Base-by-base conservation (phyloP, 2,113 vertebrate species). In the Brachypodius melanocephalos region DNA sequence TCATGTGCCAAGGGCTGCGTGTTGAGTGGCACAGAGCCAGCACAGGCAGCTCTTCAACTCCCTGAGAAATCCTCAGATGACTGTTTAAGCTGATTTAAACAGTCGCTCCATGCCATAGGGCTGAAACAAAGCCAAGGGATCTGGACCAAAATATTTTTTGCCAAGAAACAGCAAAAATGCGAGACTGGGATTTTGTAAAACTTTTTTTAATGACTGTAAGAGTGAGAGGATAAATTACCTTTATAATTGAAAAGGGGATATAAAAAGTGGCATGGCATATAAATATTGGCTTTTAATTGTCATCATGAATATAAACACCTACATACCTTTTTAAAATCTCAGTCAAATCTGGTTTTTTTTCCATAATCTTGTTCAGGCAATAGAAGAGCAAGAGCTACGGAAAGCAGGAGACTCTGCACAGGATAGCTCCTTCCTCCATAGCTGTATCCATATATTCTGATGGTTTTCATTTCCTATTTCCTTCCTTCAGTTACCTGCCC, bases 281-380 rank as follows among this genome's bases (percentile, higher is more conserved):
- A 91, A 89, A 63, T 73, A 52, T 65, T 88, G 77, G 31, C 75
- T 84, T 91, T 91, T 81, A 86, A 88, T 90, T 95, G 79, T 95
- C 90, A 65, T n/a, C 36, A 9, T 75, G 93, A 88, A 51, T 76
- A 90, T 93, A 94, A 93, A 91, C 66, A 86, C 79, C 67, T 58
- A 89, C 91, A 88, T 87, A 88, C 51, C 75, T 95, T 79, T 71
- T 91, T 22, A 75, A 93, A 94, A 88, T 86, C 75, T 59, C 75
- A 34, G 78, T 91, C 67, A 77, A 42, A 67, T 74, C 31, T 52
- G 86, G 48, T 55, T 85, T 63, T 69, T 74, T 67, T 77, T 74
- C 67, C 48, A 31, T 72, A 52, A 67, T 91, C 62, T 73, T 59
- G 36, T 52, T 89, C 54, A 71, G 80, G 49, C 66, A 81, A 29